A percentile compares a stretch with the other conserved stretches of the same genome.
These are phyloP conservation scores for Salminus brasiliensis DNA, from an alignment of 2,113 vertebrate species.

Conservation along the genomic window DNA sequence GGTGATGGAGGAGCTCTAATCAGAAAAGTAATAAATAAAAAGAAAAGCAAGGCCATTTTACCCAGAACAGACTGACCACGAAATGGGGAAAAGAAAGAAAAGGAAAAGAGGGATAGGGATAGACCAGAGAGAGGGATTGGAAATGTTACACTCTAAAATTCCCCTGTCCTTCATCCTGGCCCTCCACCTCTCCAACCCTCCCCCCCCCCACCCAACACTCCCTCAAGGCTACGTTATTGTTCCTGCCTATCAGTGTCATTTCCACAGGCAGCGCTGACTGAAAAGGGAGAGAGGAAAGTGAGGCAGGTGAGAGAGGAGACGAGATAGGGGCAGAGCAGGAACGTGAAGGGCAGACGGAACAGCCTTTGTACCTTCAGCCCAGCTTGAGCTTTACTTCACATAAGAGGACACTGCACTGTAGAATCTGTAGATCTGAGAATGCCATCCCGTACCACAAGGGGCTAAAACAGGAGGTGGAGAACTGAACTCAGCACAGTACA, in stretches of 20 bases:
- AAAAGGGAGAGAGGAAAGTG: conserved; percentile 60
- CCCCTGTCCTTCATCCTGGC: conserved; percentile 24
- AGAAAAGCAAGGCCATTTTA: not conserved
- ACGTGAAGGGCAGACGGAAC: not conserved
- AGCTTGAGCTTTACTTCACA: conserved; percentile 37
- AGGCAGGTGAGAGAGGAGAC: conserved; percentile 63
- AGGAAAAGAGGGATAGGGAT: not conserved
- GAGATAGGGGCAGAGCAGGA: conserved; percentile 34
- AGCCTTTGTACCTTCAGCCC: conserved; percentile 22
- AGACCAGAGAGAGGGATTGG: not conserved
- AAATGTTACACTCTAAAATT: conserved; percentile 54
- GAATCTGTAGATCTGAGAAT: conserved; percentile 26
- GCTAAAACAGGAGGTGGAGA: not conserved
- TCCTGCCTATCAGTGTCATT: conserved; percentile 61
- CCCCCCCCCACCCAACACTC: conserved; percentile 42
- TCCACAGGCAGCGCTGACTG: conserved; percentile 66
- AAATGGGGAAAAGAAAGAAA: too few relatives aligned
- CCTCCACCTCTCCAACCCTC: conserved; percentile 6
- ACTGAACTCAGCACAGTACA: not conserved
- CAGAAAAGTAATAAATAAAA: not conserved
- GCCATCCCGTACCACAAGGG: conserved; percentile 10
- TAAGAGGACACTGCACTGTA: conserved; percentile 7
- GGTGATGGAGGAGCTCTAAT: not conserved
- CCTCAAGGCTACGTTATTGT: conserved; percentile 58
- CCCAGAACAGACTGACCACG: not conserved